Percentiles rank a stretch among this genome's conserved stretches.
These are phyloP conservation scores for Tipula confusa DNA, from an alignment of 2,888 invertebrate species.

Conservation along the genomic window DNA sequence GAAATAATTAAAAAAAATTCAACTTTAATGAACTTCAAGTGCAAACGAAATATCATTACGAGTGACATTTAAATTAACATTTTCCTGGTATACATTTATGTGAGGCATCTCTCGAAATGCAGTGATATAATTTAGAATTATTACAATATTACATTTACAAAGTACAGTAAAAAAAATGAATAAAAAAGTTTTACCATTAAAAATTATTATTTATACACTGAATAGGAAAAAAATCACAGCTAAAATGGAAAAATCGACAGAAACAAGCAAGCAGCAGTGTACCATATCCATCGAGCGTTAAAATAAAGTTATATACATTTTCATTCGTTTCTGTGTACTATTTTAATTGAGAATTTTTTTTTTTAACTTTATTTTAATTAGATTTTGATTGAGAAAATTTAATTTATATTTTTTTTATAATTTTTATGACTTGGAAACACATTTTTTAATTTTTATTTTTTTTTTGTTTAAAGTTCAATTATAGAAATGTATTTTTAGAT, in stretches of 20 bases:
- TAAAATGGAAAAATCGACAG: not conserved
- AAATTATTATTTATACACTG: not conserved
- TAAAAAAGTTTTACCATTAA: not conserved
- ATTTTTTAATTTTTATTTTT: too few species aligned
- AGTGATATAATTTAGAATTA: too few species aligned
- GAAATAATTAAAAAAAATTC: too few species aligned
- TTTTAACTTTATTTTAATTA: constrained; percentile 13
- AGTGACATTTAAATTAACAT: too few species aligned
- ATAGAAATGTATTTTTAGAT: not conserved
- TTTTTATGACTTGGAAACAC: not conserved
- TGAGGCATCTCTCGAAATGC: too few species aligned
- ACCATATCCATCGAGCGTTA: not conserved
- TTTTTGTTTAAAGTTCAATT: constrained; percentile 25
- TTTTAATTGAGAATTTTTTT: constrained; percentile 15
- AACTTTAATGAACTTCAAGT: too few species aligned
- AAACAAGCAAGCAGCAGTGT: not conserved
- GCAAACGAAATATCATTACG: too few species aligned
- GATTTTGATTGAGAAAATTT: constrained; percentile 25
- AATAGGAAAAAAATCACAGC: not conserved
- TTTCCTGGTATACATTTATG: too few species aligned
- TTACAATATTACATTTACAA: too few species aligned
- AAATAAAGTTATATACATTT: not conserved
- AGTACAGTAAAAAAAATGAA: too few species aligned
- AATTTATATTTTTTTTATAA: constrained; percentile 7
- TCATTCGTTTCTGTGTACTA: not conserved